phyloP scores from a whole-genome alignment of 2,888 invertebrate species.

The Seira musarum region DNA sequence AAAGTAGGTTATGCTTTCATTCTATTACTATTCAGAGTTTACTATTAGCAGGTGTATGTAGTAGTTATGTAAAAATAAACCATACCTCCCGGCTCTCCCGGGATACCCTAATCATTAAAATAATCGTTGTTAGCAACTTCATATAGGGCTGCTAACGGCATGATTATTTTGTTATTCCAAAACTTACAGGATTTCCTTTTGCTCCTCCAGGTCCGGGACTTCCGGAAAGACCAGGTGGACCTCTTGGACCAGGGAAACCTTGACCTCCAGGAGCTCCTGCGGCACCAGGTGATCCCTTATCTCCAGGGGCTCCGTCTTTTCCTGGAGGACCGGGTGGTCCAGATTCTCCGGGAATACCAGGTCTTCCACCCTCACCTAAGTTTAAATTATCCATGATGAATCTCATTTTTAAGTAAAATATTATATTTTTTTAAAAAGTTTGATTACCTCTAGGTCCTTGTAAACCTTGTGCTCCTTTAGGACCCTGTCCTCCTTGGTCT shows the following conservation, averaged over 20 bases:
- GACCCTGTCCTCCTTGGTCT: conserved; percentile 82
- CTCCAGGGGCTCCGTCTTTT: conserved; percentile 83
- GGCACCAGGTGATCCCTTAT: conserved; percentile 84
- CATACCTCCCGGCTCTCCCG: conserved; percentile 89
- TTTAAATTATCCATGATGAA: neutral
- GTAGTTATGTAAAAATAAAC: too few relatives aligned
- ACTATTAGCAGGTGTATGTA: too few relatives aligned
- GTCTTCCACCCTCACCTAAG: conserved; percentile 82
- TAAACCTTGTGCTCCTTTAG: conserved; percentile 86
- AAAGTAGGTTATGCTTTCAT: too few relatives aligned
- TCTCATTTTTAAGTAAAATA: neutral
- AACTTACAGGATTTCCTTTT: conserved; percentile 82
- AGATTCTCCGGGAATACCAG: conserved; percentile 83
- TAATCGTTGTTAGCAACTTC: too few relatives aligned
- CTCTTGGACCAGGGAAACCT: conserved; percentile 87
- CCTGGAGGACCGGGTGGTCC: conserved; percentile 85
- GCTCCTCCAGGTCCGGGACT: conserved; percentile 82
- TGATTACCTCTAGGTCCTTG: conserved; percentile 82
- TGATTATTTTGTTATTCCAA: too few relatives aligned
- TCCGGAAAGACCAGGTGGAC: conserved; percentile 83
- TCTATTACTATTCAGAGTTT: too few relatives aligned
- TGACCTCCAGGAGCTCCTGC: conserved; percentile 83
- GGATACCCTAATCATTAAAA: conserved; percentile 76
- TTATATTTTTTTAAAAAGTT: neutral
- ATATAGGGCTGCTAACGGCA: too few relatives aligned